A percentile compares a stretch with the other conserved stretches of the same genome.
phyloP scores from a whole-genome alignment of 2,888 invertebrate genomes.

The Torymus aiolomorphi region DNA sequence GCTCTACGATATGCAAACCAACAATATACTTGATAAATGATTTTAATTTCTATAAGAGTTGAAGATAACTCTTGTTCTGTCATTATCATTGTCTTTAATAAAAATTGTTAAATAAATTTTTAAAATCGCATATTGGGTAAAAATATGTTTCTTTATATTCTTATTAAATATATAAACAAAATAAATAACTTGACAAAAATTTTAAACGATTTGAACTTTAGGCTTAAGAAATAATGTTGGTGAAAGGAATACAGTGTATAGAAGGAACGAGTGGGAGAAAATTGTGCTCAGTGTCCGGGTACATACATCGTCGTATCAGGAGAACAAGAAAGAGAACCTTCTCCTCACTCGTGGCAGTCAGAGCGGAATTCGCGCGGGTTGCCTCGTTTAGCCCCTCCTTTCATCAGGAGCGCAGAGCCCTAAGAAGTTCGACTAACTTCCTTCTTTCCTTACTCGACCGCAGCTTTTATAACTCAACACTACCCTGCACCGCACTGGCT shows the following conservation, averaged over 20 bases:
- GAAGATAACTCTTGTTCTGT: too few species aligned
- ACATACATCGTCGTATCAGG: conserved; percentile 69
- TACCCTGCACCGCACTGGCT: background rate
- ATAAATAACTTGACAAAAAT: too few species aligned
- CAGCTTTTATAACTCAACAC: background rate
- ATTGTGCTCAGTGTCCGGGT: conserved; percentile 74
- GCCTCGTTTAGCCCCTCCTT: conserved; percentile 75
- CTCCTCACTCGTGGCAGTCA: conserved; percentile 69
- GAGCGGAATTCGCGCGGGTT: conserved; percentile 74
- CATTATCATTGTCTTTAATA: too few species aligned
- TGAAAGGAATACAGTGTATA: background rate
- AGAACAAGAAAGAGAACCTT: conserved; percentile 63
- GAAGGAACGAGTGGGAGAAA: conserved; percentile 31
- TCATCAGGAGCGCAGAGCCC: conserved; percentile 64
- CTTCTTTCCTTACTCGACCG: conserved; percentile 16
- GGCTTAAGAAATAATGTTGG: too few species aligned
- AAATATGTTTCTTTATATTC: too few species aligned
- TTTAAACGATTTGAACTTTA: too few species aligned
- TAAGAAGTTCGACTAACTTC: conserved; percentile 8
- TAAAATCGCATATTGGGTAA: too few species aligned
- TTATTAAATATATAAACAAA: too few species aligned
- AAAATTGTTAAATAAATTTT: too few species aligned
- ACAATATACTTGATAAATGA: too few species aligned
- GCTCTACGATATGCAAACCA: too few species aligned
- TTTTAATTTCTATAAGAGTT: too few species aligned